Percentiles rank a stretch among this genome's conserved stretches.
Conservation (phyloP, 2,797 vertebrate species). For the Gallinago solitaria region DNA sequence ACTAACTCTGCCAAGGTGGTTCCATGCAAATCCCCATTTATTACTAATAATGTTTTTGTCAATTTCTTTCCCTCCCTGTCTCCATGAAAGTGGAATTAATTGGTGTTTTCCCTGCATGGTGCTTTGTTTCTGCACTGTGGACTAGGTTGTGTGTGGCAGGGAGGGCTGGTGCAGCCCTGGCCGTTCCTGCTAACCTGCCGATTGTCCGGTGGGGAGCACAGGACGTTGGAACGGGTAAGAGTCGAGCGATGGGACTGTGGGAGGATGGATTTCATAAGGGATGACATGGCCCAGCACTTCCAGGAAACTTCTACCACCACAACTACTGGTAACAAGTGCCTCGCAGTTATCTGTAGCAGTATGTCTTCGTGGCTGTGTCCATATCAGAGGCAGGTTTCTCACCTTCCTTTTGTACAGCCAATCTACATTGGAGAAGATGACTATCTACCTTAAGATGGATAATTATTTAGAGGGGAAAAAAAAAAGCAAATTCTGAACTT, state of each 20-base stretch:
- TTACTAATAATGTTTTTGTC: slow-evolving; percentile 47
- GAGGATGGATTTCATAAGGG: slow-evolving; percentile 33
- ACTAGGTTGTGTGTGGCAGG: slow-evolving; percentile 65
- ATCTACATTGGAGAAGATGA: not conserved
- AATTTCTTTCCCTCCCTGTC: slow-evolving; percentile 42
- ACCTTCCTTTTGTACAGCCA: not conserved
- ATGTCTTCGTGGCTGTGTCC: not conserved
- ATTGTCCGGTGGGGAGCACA: slow-evolving; percentile 54
- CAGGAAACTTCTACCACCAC: not conserved
- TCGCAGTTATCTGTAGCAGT: not conserved
- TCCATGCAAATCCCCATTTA: slow-evolving; percentile 12
- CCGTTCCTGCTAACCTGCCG: slow-evolving; percentile 41
- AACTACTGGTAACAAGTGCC: not conserved
- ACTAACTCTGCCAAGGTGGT: slow-evolving; percentile 4
- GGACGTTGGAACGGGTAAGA: slow-evolving; percentile 69
- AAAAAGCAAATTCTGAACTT: not conserved
- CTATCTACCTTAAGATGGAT: not conserved
- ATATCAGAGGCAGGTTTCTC: not conserved
- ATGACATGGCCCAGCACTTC: not conserved
- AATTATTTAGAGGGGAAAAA: fast-evolving
- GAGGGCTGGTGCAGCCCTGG: slow-evolving; percentile 53
- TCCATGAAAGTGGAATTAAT: slow-evolving; percentile 51
- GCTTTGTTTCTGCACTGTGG: slow-evolving; percentile 60
- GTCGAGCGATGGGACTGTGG: not conserved
- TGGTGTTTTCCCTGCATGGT: slow-evolving; percentile 55